Percentiles rank a stretch among this genome's conserved stretches.
Conservation (phyloP, 2,888 invertebrate species). For the Drosophila histrio region DNA sequence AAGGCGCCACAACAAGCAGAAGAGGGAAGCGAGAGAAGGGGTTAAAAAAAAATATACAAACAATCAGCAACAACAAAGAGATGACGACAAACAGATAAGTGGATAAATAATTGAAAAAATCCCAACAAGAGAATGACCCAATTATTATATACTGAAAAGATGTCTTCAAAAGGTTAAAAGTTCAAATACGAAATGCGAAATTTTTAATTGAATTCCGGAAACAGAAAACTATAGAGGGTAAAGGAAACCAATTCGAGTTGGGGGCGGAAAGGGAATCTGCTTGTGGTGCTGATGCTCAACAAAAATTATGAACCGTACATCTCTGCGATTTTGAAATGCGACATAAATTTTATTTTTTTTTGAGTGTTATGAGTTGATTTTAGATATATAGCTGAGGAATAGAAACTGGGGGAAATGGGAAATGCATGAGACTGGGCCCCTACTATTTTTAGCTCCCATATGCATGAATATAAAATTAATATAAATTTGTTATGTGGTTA, state of each 20-base stretch:
- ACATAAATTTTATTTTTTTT: conserved; percentile 36
- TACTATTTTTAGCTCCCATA: conserved; percentile 39
- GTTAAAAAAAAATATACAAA: conserved; percentile 7
- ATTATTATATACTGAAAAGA: conserved; percentile 42
- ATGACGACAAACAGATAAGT: conserved; percentile 65
- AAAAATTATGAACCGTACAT: conserved; percentile 34
- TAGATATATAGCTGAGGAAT: conserved; percentile 4
- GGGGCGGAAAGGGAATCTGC: not conserved
- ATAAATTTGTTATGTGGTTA: conserved; percentile 49
- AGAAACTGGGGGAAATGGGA: not conserved
- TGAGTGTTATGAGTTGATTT: conserved; percentile 44
- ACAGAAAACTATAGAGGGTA: not conserved
- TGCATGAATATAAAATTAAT: conserved; percentile 41
- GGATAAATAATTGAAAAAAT: conserved; percentile 55
- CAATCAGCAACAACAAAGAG: conserved; percentile 51
- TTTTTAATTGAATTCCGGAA: conserved; percentile 56
- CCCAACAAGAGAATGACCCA: conserved; percentile 69
- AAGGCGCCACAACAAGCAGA: conserved; percentile 7
- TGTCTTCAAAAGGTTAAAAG: conserved; percentile 56
- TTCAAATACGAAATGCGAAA: conserved; percentile 60
- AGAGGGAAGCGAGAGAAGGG: not conserved
- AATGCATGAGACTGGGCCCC: not conserved
- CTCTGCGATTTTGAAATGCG: conserved; percentile 47
- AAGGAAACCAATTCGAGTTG: no score
- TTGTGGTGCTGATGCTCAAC: not conserved